Base-by-base conservation (phyloP, 2,888 invertebrate genomes). In the Drosophila falleni region DNA sequence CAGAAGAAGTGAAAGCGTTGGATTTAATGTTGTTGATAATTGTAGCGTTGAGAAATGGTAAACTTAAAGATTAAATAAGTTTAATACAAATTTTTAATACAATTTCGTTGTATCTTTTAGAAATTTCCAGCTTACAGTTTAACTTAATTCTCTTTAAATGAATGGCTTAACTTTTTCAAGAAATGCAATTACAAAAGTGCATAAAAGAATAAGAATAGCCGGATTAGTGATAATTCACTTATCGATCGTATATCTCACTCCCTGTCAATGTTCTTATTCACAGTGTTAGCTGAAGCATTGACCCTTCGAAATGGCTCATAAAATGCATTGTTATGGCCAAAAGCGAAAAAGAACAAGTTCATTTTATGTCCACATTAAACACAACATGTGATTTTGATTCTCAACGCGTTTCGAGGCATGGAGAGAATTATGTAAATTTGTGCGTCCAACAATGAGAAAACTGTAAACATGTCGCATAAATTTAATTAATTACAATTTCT, bases 391-490 rank as follows among this genome's bases (percentile, higher is more conserved):
- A 86, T 78, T 88, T 80, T 62, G 62, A 72, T 71, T 78, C 66
- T 60, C 42, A 46, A 65, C 64, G 67, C 66, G 23, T 26, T 51
- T 44, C 37, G 37, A 42, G 56, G 33, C 70, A 69, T 70, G 70
- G 56, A 87, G 70, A 74, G 71, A 80, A 88, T 86, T 84, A 87
- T 85, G 88, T 80, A 70, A 83, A 87, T 83, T 64, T 70, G 71
- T 66, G 66, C 53, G 63, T 55, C 60, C 44, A 77, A 73, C 82
- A 85, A 80, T 85, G 83, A 71, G 77, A 86, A 75, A 88, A 86
- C 88, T 86, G 88, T 86, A 86, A 86, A 86, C 88, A 86, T 86
- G 85, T 86, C 88, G 84, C 83, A 86, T 86, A 86, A 86, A 86
- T 83, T 86, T 78, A 86, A 86, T 86, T 86, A 88, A 86, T 86